Evolutionary conservation across 2,888 invertebrate species (phyloP), one percentile per base, ranked within the genome.

Genomic region (Dolomedes plantarius): DNA sequence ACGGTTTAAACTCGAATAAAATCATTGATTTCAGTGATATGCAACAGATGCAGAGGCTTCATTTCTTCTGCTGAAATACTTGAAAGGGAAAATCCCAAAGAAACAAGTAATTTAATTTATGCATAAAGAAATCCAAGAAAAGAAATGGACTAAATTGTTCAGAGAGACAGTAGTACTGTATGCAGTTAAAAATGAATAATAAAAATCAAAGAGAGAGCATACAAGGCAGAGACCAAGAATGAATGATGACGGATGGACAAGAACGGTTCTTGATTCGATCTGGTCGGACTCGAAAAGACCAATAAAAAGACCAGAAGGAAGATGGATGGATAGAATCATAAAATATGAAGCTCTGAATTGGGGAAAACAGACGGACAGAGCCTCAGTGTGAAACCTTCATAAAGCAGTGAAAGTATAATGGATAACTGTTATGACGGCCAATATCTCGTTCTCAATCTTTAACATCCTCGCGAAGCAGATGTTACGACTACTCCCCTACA

Each of bases 271-370:
- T 56, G 56, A 56, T 56, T 56, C 16, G 56, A 56, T 56, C 56
- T 56, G 56, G 56, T 23, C 23, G 23, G 23, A 23, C 19, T 56
- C 56, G 56, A 56, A 56, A 56, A 56, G 56, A 56, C 56, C 56
- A 56, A 56, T 23, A 56, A 56, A 56, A 56, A 56, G 23, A 56
- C 56, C 23, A 56, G 56, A 23, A 23, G 23, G 56, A 56, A 56
- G 56, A 56, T 56, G 56, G 56, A 56, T 56, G 56, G 56, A 56
- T 19, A 56, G 56, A 56, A 56, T 56, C 56, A 56, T 56, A 56
- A 56, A 56, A 56, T 56, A 56, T 56, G 56, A 56, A 56, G 56
- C 16, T 3, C 23, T 23, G 56, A 56, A 56, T 56, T 56, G 56
- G 56, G 56, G 5, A 56, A 56, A 56, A 56, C 23, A 23, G 23